phyloP scores from a whole-genome alignment of 2,113 vertebrate genomes.

The Leptobrachium ailaonicum region DNA sequence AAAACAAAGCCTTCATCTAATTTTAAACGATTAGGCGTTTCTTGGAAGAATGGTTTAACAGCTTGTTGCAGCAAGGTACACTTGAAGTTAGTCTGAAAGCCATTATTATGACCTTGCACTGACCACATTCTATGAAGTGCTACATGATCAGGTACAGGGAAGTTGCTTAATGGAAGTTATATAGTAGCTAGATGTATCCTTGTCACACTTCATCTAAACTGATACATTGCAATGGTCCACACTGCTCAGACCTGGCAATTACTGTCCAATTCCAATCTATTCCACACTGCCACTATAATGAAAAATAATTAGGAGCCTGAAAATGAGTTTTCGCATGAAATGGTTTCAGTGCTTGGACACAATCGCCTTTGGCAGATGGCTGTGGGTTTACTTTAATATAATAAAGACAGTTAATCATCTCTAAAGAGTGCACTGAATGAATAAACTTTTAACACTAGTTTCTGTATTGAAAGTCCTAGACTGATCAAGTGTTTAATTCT shows the following conservation, averaged over 20 bases:
- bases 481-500: slow-evolving; percentile 69
- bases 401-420: slow-evolving; percentile 92
- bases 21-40: slow-evolving; percentile 44
- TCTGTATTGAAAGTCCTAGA: slow-evolving; percentile 69
- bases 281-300: slow-evolving; percentile 91
- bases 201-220: slow-evolving; percentile 98
- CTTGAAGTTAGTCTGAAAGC: slow-evolving; percentile 73
- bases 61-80: slow-evolving; percentile 69
- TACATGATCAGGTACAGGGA: slow-evolving; percentile 88
- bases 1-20: slow-evolving; percentile 31
- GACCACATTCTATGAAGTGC: slow-evolving; percentile 82
- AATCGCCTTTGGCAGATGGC: slow-evolving; percentile 94
- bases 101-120: slow-evolving; percentile 84
- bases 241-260: slow-evolving; percentile 89
- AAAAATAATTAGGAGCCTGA: slow-evolving; percentile 99
- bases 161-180: slow-evolving; percentile 88
- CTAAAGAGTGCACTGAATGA: slow-evolving; percentile 83
- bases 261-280: slow-evolving; percentile 97
- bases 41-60: slow-evolving; percentile 71
- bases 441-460: slow-evolving; percentile 79
- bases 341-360: slow-evolving; percentile 92
- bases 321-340: slow-evolving; percentile 99
- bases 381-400: slow-evolving; percentile 89
- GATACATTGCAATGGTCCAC: slow-evolving; percentile 88
- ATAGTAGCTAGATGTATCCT: slow-evolving; percentile 89